A percentile compares a stretch with the other conserved stretches of the same genome.
These are phyloP conservation scores for Lamprologus ornatipinnis DNA, from an alignment of 2,113 vertebrate species.

Conservation along the genomic window DNA sequence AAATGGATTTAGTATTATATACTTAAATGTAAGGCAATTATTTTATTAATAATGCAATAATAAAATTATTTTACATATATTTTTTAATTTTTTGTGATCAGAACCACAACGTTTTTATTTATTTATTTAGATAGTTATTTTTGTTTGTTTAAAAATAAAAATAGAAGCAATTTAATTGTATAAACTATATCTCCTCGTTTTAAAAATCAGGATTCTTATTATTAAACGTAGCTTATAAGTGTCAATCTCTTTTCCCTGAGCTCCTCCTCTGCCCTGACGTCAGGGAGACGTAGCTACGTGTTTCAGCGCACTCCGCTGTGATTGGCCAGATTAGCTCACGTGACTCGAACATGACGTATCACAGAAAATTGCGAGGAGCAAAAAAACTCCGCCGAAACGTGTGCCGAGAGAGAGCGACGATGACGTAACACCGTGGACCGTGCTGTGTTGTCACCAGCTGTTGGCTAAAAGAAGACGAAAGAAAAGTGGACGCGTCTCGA, in stretches of 20 bases:
- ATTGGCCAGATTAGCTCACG: slow-evolving; percentile 18
- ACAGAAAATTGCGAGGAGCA: not conserved
- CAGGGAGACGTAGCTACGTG: slow-evolving; percentile 4
- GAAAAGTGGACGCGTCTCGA: slow-evolving; percentile 13
- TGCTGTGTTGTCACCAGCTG: slow-evolving; percentile 65
- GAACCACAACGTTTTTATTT: not conserved
- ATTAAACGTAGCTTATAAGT: not conserved
- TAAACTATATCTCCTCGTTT: not conserved
- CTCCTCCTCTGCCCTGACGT: slow-evolving; percentile 31
- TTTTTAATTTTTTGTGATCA: not conserved
- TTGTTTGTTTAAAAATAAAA: not conserved
- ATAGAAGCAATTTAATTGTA: rapidly evolving
- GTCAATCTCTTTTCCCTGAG: not conserved
- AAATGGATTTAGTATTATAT: not conserved
- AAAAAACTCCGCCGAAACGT: not conserved
- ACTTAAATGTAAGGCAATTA: not conserved
- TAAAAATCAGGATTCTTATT: rapidly evolving
- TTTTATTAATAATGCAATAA: not conserved
- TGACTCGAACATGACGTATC: slow-evolving; percentile 37
- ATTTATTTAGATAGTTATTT: not conserved
- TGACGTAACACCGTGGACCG: slow-evolving; percentile 50
- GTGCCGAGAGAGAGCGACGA: not conserved
- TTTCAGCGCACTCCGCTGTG: not conserved
- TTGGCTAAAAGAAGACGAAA: slow-evolving; percentile 12
- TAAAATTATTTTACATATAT: not conserved